These are phyloP conservation scores for Palaemon carinicauda DNA, from an alignment of 1,140 invertebrate species.

Conservation along the genomic window DNA sequence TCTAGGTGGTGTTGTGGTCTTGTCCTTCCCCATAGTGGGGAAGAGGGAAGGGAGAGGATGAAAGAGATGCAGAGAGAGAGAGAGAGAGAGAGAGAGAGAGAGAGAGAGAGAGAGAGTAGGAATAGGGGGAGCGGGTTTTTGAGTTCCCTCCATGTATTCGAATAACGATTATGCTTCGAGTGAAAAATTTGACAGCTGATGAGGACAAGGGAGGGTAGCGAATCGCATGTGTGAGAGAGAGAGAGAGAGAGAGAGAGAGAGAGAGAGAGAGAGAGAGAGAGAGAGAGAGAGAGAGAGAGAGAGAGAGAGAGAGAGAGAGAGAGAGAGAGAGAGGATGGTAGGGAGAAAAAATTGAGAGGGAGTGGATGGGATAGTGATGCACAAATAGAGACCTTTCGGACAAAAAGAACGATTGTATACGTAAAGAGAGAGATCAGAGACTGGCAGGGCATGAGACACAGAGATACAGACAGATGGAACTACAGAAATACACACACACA, in stretches of 20 bases:
- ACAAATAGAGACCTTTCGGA: not conserved
- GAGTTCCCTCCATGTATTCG: too few species aligned
- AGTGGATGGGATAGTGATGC: too few species aligned
- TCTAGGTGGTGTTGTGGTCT: too few species aligned
- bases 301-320: conserved; percentile 15
- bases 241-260: conserved; percentile 13
- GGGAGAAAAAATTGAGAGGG: not conserved
- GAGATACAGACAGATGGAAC: not conserved
- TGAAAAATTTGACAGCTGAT: too few species aligned
- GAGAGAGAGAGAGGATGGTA: not conserved
- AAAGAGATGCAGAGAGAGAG: too few species aligned
- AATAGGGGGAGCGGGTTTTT: too few species aligned
- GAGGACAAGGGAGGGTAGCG: not conserved
- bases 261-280: not conserved
- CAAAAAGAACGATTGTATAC: not conserved
- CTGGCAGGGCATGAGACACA: not conserved
- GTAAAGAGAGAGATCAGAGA: not conserved
- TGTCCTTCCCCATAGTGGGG: too few species aligned
- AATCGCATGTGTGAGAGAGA: not conserved
- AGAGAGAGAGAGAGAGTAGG: too few species aligned
- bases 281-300: too few species aligned
- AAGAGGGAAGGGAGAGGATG: too few species aligned
- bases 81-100: too few species aligned
- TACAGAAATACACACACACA: not conserved
- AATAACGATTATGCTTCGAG: too few species aligned